Percentiles rank a stretch among this genome's conserved stretches.
Evolutionary conservation across 2,797 vertebrate genomes (phyloP).

Genomic region (Danio aesculapii): DNA sequence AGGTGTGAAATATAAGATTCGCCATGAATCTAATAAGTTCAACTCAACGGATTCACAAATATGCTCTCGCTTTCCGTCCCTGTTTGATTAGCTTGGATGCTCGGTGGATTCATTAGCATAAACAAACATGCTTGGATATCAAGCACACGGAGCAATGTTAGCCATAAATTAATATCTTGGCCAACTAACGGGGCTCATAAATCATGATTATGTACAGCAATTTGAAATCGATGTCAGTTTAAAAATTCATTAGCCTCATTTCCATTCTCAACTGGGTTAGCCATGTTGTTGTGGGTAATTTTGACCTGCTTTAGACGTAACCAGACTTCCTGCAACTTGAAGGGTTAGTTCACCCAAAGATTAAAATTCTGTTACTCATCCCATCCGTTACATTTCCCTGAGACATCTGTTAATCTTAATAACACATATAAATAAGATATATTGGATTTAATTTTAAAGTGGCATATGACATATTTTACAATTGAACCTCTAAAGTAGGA

Average conservation of each 20-base stretch:
- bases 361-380: too few relatives aligned
- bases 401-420: too few relatives aligned
- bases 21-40: conserved; percentile 1
- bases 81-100: conserved; percentile 17
- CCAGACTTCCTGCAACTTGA: neutral
- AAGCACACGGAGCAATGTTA: conserved; percentile 11
- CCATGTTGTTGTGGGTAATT: neutral
- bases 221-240: neutral
- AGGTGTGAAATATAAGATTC: conserved; percentile 17
- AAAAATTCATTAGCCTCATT: neutral
- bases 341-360: too few relatives aligned
- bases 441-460: too few relatives aligned
- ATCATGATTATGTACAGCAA: neutral
- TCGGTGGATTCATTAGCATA: conserved; percentile 26
- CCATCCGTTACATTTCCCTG: too few relatives aligned
- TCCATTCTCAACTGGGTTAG: neutral
- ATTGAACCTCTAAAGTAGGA: too few relatives aligned
- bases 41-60: neutral
- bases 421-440: too few relatives aligned
- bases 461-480: too few relatives aligned
- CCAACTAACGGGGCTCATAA: conserved; percentile 7
- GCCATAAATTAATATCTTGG: neutral
- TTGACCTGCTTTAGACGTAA: too few relatives aligned
- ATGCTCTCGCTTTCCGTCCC: neutral
- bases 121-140: conserved; percentile 31